These are phyloP conservation scores for Dufourea novaeangliae DNA, from an alignment of 1,140 invertebrate species.

Conservation along the genomic window DNA sequence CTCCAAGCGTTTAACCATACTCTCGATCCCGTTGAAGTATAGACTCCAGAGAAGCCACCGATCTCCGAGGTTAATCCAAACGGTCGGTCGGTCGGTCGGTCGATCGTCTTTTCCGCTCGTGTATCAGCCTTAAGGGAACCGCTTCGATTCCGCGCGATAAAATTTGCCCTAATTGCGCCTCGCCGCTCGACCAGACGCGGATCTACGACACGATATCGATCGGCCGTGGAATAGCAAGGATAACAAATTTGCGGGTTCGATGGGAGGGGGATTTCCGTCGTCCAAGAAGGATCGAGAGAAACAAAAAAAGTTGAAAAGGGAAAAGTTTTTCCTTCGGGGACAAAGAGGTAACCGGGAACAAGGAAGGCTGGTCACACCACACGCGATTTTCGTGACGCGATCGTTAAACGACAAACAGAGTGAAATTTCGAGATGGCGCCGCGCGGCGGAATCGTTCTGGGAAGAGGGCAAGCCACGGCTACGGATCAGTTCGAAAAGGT, in stretches of 20 bases:
- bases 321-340: conserved; percentile 1
- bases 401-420: conserved; percentile 32
- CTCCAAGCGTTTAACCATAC: not conserved
- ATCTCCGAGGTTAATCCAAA: conserved; percentile 14
- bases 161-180: not conserved
- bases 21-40: conserved; percentile 3
- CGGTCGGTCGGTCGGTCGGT: too few relatives aligned
- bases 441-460: not conserved
- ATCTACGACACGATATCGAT: not conserved
- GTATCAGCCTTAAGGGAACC: too few relatives aligned
- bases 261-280: not conserved
- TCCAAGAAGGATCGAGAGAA: not conserved
- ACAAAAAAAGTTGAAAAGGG: not conserved
- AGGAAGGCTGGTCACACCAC: conserved; percentile 7
- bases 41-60: conserved; percentile 12
- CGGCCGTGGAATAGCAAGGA: not conserved
- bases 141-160: not conserved
- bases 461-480: too few relatives aligned
- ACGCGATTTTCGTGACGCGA: conserved; percentile 41
- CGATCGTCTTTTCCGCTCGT: too few relatives aligned
- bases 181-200: too few relatives aligned
- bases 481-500: conserved; percentile 37
- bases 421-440: conserved; percentile 27
- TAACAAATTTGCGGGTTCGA: not conserved
- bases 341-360: not conserved